A percentile compares a stretch with the other conserved stretches of the same genome.
These are phyloP conservation scores for Pagrus major DNA, from an alignment of 2,113 vertebrate genomes.

Conservation along the genomic window DNA sequence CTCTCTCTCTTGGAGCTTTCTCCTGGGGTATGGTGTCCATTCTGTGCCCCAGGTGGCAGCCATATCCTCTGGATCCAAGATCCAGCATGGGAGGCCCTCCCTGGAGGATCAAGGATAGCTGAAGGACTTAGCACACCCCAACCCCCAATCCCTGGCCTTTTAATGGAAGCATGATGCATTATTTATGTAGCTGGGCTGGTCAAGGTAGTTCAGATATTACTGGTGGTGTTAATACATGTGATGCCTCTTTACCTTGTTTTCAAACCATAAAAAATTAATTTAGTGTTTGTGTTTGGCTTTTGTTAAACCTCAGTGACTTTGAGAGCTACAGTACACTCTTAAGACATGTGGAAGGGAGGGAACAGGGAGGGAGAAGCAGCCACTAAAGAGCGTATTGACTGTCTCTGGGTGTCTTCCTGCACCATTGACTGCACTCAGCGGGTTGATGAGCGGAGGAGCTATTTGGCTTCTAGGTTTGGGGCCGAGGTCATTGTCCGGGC, in stretches of 20 bases:
- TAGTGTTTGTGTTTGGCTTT: neutral
- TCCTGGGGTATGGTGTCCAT: slow-evolving; percentile 36
- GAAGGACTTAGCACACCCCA: slow-evolving; percentile 37
- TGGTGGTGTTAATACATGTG: slow-evolving; percentile 26
- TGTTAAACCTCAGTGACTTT: neutral
- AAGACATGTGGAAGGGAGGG: neutral
- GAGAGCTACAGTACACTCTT: neutral
- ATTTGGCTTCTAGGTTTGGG: slow-evolving; percentile 65
- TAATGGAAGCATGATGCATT: slow-evolving; percentile 70
- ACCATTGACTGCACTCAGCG: slow-evolving; percentile 73
- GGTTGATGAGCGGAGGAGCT: slow-evolving; percentile 72
- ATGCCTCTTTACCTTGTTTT: slow-evolving; percentile 33
- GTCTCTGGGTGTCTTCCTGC: slow-evolving; percentile 68
- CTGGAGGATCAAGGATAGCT: slow-evolving; percentile 59
- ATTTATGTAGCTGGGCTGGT: slow-evolving; percentile 68
- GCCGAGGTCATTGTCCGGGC: slow-evolving; percentile 74
- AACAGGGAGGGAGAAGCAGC: slow-evolving; percentile 41
- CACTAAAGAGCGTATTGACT: slow-evolving; percentile 54
- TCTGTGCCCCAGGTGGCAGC: slow-evolving; percentile 65
- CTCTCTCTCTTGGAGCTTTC: slow-evolving; percentile 13
- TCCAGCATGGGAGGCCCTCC: slow-evolving; percentile 51
- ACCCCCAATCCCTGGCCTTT: slow-evolving; percentile 18
- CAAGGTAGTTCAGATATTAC: slow-evolving; percentile 44
- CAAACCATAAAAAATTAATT: slow-evolving; percentile 24
- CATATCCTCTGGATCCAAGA: slow-evolving; percentile 50